phyloP scores from a whole-genome alignment of 1,140 invertebrate genomes.

The Medauroidea extradentata region DNA sequence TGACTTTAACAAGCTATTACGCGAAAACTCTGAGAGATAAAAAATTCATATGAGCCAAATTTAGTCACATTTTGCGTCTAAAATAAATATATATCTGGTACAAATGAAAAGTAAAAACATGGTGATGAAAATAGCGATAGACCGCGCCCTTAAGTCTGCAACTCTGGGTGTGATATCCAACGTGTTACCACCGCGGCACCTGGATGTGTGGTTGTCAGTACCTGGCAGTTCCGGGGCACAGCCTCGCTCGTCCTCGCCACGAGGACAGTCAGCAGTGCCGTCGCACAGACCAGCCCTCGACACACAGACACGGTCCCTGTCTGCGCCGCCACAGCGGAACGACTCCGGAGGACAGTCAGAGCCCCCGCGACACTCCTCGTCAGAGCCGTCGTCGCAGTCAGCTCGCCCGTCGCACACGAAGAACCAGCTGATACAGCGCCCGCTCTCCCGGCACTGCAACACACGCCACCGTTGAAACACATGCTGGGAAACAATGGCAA shows the following conservation, averaged over 20 bases:
- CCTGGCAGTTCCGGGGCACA: slow-evolving; percentile 42
- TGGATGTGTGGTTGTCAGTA: neutral
- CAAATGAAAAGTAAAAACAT: no score
- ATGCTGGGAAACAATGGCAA: no score
- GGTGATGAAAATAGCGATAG: no score
- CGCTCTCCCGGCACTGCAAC: slow-evolving; percentile 68
- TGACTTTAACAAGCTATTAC: no score
- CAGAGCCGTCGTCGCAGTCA: slow-evolving; percentile 80
- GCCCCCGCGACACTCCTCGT: slow-evolving; percentile 57
- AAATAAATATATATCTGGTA: no score
- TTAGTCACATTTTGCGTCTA: no score
- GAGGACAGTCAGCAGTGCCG: slow-evolving; percentile 68
- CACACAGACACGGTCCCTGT: slow-evolving; percentile 58
- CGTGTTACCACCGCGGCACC: neutral
- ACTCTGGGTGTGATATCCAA: neutral
- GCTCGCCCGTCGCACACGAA: slow-evolving; percentile 90
- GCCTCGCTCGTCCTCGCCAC: slow-evolving; percentile 73
- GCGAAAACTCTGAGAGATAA: no score
- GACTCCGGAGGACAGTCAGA: slow-evolving; percentile 51
- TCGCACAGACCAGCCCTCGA: slow-evolving; percentile 72
- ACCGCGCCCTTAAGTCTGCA: no score
- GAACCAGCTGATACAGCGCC: slow-evolving; percentile 83
- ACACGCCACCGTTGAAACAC: neutral
- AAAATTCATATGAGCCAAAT: no score
- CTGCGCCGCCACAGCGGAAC: slow-evolving; percentile 55